These are phyloP conservation scores for Leucosticte australis DNA, from an alignment of 2,113 vertebrate species.

Conservation along the genomic window DNA sequence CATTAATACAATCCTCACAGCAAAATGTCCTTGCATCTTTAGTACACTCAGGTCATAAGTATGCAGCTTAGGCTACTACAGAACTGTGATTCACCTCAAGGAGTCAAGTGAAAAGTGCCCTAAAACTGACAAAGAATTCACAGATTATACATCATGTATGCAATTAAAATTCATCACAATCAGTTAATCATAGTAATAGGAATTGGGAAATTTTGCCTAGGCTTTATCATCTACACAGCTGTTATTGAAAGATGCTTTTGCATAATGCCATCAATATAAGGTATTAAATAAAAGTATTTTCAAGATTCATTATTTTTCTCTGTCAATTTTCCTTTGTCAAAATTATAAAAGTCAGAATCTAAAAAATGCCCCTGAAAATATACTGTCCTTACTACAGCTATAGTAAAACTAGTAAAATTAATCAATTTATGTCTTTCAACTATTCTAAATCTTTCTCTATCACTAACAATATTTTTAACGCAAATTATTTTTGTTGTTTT, in stretches of 20 bases:
- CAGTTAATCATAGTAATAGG: background rate
- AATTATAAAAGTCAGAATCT: background rate
- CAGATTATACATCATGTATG: background rate
- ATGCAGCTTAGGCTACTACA: background rate
- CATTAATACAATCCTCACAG: background rate
- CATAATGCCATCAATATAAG: fast-evolving
- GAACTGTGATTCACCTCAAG: background rate
- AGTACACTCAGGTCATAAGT: background rate
- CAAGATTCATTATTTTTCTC: background rate
- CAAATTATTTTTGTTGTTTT: background rate
- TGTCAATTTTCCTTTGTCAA: background rate
- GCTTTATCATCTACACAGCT: background rate
- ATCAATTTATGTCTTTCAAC: background rate
- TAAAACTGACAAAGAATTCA: background rate
- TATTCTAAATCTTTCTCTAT: background rate
- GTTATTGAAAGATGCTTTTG: background rate
- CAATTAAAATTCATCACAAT: background rate
- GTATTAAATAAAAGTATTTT: background rate
- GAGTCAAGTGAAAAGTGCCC: background rate
- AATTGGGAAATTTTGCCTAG: background rate
- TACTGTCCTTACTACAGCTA: background rate
- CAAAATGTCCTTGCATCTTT: background rate
- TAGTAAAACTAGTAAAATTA: background rate
- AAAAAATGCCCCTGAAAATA: background rate
- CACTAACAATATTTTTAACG: background rate